Percentiles rank a stretch among this genome's conserved stretches.
Evolutionary conservation across 2,888 invertebrate species (phyloP).

Genomic region (Lasius fuliginosus): DNA sequence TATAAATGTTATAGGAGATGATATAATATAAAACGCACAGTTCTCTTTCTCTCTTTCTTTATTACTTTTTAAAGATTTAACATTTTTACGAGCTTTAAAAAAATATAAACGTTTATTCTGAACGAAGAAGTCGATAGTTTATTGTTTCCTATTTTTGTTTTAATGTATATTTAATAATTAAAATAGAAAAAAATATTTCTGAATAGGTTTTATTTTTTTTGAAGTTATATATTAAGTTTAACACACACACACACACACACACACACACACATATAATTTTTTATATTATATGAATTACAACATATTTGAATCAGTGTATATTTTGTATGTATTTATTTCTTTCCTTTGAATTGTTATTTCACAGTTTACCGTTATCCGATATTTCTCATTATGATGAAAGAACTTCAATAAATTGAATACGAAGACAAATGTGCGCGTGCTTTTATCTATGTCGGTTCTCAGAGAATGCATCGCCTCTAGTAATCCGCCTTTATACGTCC

Average conservation of each 20-base stretch:
- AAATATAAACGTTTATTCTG: background rate
- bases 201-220: background rate
- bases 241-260: too few relatives aligned
- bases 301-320: background rate
- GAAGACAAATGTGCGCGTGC: constrained; percentile 18
- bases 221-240: background rate
- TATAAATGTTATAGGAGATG: background rate
- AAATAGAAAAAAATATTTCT: background rate
- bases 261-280: background rate
- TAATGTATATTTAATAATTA: background rate
- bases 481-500: constrained; percentile 39
- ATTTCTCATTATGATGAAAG: constrained; percentile 27
- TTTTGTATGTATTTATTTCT: background rate
- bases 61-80: background rate
- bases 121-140: background rate
- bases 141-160: background rate
- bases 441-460: constrained; percentile 12
- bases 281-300: background rate
- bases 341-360: background rate
- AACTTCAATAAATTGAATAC: constrained; percentile 31
- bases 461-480: constrained; percentile 25
- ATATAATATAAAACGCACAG: background rate
- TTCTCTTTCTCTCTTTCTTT: background rate
- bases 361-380: constrained; percentile 23
- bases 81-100: background rate